Base-by-base conservation (phyloP, 2,113 vertebrate species). In the Seriola aureovittata region DNA sequence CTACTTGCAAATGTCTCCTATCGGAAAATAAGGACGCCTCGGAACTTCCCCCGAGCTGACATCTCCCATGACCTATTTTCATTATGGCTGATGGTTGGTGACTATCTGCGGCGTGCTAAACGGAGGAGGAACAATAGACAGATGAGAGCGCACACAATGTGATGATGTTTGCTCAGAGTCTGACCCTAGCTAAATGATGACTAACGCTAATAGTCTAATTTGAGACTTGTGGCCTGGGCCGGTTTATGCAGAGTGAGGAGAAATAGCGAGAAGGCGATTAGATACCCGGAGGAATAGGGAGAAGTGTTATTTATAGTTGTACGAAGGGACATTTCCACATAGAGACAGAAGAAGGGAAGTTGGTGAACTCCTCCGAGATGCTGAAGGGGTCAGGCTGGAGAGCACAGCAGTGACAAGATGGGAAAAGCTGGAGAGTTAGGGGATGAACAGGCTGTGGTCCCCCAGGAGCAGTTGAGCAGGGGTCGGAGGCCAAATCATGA, bases 41-140 rank as follows among this genome's bases (percentile, higher is more conserved):
- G 38, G 40, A 88, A 75, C 72, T 78, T 68, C 85, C 82, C 75
- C n/a, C 16, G 25, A 75, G 84, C 86, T 85, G 62, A 79, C 89
- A 82, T 92, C 76, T 89, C 87, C 71, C 87, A 81, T 92, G 93
- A 93, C 91, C 93, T 79, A 86, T 90, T 91, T 91, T 82, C 81
- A 84, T 89, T 80, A 87, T 74, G 67, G 55, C 81, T 78, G 85
- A 78, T 75, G 78, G 76, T 57, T 69, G 84, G 83, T 83, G 90
- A 78, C 65, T 79, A 36, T 70, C 81, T 65, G 58, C 80, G 12
- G 71, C 84, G 68, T 79, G 83, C 42, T 80, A 86, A 86, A 89
- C 77, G 66, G 81, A 89, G 60, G 80, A 76, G 84, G 85, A 58
- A 91, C 85, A 88, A 91, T 84, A 72, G 82, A 81, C 78, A 87